Conservation (phyloP, 1,140 invertebrate species). For the Hetaerina americana region DNA sequence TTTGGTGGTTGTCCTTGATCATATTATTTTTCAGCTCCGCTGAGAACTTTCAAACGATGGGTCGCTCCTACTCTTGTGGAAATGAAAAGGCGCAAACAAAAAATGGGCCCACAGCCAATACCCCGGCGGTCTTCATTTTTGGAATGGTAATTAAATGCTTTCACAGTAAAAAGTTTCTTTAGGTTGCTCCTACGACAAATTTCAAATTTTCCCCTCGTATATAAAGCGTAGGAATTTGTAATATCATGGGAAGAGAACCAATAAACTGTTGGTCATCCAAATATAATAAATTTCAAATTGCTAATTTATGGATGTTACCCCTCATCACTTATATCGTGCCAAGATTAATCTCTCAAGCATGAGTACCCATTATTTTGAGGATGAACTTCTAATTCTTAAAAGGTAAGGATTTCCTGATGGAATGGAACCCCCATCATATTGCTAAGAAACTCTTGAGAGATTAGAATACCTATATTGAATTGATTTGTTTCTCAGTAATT, state of each 20-base stretch:
- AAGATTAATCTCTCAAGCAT: too few relatives aligned
- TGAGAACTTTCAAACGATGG: conserved; percentile 36
- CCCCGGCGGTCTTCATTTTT: conserved; percentile 44
- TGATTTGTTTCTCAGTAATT: too few relatives aligned
- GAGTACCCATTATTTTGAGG: too few relatives aligned
- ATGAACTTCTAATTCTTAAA: too few relatives aligned
- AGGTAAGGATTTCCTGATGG: too few relatives aligned
- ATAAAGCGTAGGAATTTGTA: not conserved
- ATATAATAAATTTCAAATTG: not conserved
- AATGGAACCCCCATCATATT: too few relatives aligned
- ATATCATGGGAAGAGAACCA: not conserved
- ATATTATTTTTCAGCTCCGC: not conserved
- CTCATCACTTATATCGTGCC: too few relatives aligned
- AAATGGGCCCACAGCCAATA: conserved; percentile 23
- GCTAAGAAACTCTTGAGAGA: too few relatives aligned
- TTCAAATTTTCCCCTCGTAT: not conserved
- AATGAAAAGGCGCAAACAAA: conserved; percentile 31
- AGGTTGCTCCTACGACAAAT: not conserved
- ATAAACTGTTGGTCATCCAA: not conserved
- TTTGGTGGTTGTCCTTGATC: too few relatives aligned
- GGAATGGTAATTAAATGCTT: conserved; percentile 40
- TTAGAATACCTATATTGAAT: too few relatives aligned
- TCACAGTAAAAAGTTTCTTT: not conserved
- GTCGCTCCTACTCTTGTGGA: conserved; percentile 36
- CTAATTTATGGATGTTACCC: too few relatives aligned